Percentiles rank a stretch among this genome's conserved stretches.
Evolutionary conservation across 2,113 vertebrate species (phyloP).

Genomic region (Melanocharis versteri): DNA sequence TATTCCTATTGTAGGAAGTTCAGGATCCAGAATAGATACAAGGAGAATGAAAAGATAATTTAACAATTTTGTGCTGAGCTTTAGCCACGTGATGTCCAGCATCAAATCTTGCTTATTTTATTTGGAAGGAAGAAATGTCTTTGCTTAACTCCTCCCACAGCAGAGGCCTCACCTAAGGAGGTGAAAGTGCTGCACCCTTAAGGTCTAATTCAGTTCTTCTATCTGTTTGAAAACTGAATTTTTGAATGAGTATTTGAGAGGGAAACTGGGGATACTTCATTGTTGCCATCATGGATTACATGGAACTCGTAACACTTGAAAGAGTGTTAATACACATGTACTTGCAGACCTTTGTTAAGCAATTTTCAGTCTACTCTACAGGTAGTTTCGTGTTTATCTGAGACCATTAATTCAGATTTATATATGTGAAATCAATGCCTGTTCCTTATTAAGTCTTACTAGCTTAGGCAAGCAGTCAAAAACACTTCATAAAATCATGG

Average conservation of each 20-base stretch:
- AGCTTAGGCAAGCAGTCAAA: constrained; percentile 26
- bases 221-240: background rate
- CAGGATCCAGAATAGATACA: background rate
- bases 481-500: constrained; percentile 27
- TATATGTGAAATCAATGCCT: constrained; percentile 38
- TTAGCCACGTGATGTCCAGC: accelerated
- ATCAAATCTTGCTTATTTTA: background rate
- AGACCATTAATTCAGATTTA: constrained; percentile 22
- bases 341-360: constrained; percentile 1
- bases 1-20: background rate
- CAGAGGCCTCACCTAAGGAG: background rate
- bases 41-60: background rate
- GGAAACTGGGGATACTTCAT: background rate
- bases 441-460: background rate
- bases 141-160: background rate
- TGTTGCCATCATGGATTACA: background rate
- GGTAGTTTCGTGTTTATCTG: constrained; percentile 22
- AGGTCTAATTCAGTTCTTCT: background rate
- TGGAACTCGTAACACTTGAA: background rate
- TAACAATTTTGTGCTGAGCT: background rate
- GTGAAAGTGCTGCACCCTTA: background rate
- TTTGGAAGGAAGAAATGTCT: background rate
- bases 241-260: background rate
- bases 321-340: background rate
- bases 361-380: background rate